phyloP scores from a whole-genome alignment of 2,888 invertebrate species.

The Xanthia togata region DNA sequence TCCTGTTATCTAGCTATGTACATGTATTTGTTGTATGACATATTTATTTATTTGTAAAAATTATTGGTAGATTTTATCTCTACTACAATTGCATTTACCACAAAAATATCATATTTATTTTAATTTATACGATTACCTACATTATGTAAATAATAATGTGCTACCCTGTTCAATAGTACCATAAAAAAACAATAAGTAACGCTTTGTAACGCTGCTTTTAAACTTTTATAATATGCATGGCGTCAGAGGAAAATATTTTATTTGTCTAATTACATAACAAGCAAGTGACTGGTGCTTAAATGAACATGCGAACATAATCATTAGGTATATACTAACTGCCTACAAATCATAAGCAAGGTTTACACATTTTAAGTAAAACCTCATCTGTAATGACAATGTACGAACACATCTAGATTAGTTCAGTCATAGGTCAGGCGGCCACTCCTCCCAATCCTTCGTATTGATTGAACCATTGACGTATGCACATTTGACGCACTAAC shows the following conservation, averaged over 20 bases:
- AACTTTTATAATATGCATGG: background rate
- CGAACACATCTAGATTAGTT: conserved; percentile 9
- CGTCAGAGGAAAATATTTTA: background rate
- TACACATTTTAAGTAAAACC: conserved; percentile 42
- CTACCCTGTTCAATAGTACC: background rate
- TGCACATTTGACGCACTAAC: conserved; percentile 59
- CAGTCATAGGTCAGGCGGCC: conserved; percentile 57
- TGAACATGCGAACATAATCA: conserved; percentile 25
- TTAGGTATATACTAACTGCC: conserved; percentile 11
- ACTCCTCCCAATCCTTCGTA: conserved; percentile 53
- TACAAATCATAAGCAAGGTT: conserved; percentile 30
- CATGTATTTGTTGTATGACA: conserved; percentile 39
- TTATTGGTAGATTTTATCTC: conserved; percentile 23
- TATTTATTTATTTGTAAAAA: conserved; percentile 29
- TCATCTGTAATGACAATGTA: conserved; percentile 13
- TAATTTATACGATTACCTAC: background rate
- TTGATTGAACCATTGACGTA: conserved; percentile 59
- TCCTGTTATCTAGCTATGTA: conserved; percentile 37
- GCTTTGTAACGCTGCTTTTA: background rate
- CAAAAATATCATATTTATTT: conserved; percentile 11
- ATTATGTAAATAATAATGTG: background rate
- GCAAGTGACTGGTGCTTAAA: conserved; percentile 25
- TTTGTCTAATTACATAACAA: conserved; percentile 27
- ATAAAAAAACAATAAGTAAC: background rate
- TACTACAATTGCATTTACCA: conserved; percentile 19